These are phyloP conservation scores for Menura novaehollandiae DNA, from an alignment of 2,113 vertebrate species.

Conservation along the genomic window DNA sequence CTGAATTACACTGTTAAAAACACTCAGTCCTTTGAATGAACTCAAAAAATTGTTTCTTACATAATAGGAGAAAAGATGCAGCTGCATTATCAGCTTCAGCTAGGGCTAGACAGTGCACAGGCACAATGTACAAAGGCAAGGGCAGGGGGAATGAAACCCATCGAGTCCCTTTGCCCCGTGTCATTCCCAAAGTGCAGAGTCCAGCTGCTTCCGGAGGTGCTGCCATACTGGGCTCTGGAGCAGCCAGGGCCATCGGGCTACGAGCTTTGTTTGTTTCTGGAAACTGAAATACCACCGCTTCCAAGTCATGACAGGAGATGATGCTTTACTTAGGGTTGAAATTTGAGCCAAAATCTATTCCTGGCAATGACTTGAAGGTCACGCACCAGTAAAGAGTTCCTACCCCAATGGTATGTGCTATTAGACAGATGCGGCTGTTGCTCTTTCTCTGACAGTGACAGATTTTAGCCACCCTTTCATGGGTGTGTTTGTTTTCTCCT, in stretches of 20 bases:
- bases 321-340: conserved; percentile 53
- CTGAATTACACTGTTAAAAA: background rate
- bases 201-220: rapidly evolving
- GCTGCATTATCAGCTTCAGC: background rate
- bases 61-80: background rate
- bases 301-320: conserved; percentile 50
- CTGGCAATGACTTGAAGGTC: conserved; percentile 61
- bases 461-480: conserved; percentile 40
- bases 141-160: background rate
- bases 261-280: conserved; percentile 35
- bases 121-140: background rate
- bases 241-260: background rate
- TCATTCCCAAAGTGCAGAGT: background rate
- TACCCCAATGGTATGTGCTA: conserved; percentile 26
- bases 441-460: conserved; percentile 59
- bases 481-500: conserved; percentile 52
- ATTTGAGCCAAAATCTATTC: conserved; percentile 61
- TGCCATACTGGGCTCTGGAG: background rate
- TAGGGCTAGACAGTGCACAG: background rate
- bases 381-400: conserved; percentile 42
- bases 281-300: conserved; percentile 46
- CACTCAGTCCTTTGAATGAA: background rate
- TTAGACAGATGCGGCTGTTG: conserved; percentile 54
- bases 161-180: rapidly evolving
- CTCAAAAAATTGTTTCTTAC: background rate